Conservation (phyloP, 2,797 vertebrate species). For the Phyllotis vaccarum region DNA sequence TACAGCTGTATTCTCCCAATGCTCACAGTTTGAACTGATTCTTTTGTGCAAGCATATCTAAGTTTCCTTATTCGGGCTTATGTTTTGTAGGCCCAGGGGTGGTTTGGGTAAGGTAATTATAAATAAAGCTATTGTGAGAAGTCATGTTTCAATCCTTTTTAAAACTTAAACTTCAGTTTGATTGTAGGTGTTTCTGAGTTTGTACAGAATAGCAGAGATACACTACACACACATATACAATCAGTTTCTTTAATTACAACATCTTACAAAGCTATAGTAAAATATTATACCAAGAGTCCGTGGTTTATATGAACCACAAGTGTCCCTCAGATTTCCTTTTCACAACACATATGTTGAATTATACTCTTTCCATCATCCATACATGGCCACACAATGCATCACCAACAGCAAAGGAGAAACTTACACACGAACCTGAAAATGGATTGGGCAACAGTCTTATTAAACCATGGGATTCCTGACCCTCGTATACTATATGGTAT, state of each 20-base stretch:
- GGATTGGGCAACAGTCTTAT: background rate
- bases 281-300: background rate
- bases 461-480: background rate
- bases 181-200: background rate
- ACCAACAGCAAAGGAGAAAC: background rate
- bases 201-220: background rate
- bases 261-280: background rate
- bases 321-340: background rate
- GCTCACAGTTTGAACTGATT: background rate
- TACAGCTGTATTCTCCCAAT: background rate
- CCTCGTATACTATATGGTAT: background rate
- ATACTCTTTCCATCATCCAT: background rate
- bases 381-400: no score
- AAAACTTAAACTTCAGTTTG: background rate
- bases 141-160: background rate
- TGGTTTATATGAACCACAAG: background rate
- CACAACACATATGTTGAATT: background rate
- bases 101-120: background rate
- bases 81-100: background rate
- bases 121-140: background rate
- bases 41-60: rapidly evolving
- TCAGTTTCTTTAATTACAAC: background rate
- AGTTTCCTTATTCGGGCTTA: background rate
- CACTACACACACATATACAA: no score
- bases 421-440: background rate